Base-by-base conservation (phyloP, 2,888 invertebrate species). In the Tipula vernalis region DNA sequence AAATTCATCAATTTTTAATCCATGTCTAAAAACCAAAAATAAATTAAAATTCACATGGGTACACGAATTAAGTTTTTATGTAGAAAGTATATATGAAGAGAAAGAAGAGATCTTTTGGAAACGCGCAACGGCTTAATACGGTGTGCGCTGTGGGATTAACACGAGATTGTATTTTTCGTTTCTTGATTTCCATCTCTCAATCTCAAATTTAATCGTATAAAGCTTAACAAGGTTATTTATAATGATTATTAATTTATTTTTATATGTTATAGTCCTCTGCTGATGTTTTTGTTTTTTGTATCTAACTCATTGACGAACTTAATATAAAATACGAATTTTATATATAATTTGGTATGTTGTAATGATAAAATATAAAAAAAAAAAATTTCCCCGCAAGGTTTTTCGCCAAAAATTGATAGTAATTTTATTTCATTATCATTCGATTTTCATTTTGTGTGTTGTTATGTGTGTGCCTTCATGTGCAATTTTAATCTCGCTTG, bases 401-500 rank as follows among this genome's bases (percentile, higher is more conserved):
- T 39, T 39, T 39, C 28, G 28, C 71, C 71, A 71, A 71, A 71
- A 71, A 71, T 71, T 71, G 71, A 71, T 71, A 71, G 28, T 71
- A 71, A 71, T 71, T 71, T 71, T 71, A 71, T 71, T 71, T 71
- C 71, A 71, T 71, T 71, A 71, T 71, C 71, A 71, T 71, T 71
- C 71, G 71, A 71, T 18, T 71, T 71, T 71, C 18, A 57, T 57
- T 57, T 8, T 57, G 57, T 51, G 47, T 51, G 47, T 44, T 10
- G 3, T 12, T 44, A 10, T 39, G 39, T 44, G 12, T 51, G 15
- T 51, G 51, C 51, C 71, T 71, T 71, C 71, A 71, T 71, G 71
- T 71, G 71, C 71, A 71, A 71, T 71, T 71, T 71, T 71, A 71
- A 71, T 71, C 71, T 71, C 10, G 71, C 71, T 71, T 71, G 71